Evolutionary conservation across 2,888 invertebrate genomes (phyloP).

Genomic region (Kryphioiulus occultus): DNA sequence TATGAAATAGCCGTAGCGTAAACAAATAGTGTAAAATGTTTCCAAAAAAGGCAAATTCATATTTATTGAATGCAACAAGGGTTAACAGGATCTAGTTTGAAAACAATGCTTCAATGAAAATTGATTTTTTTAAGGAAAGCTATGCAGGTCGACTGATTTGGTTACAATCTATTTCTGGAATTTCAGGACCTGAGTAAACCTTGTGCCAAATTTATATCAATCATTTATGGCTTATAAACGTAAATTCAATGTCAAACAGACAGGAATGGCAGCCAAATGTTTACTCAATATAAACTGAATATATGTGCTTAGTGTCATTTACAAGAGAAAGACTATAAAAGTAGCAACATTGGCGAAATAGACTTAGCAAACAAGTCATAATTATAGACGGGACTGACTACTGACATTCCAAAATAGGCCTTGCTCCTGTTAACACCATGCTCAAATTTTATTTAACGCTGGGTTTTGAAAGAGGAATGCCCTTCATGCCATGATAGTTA

Average conservation of each 20-base stretch:
- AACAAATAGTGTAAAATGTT: background rate
- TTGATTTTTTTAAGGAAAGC: background rate
- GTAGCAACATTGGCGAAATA: background rate
- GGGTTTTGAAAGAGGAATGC: conserved; percentile 26
- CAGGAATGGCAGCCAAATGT: background rate
- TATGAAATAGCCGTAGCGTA: background rate
- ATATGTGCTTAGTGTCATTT: background rate
- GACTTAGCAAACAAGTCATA: background rate
- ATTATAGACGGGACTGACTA: background rate
- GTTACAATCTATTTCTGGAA: background rate
- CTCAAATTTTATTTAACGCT: background rate
- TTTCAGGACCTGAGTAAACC: background rate
- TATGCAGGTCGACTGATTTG: background rate
- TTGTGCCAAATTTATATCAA: conserved; percentile 20
- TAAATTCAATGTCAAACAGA: background rate
- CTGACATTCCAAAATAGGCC: background rate
- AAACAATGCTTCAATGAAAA: conserved; percentile 1
- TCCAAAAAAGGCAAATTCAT: background rate
- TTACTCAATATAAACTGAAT: background rate
- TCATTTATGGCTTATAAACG: background rate
- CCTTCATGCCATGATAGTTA: conserved; percentile 20
- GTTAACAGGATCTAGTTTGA: background rate
- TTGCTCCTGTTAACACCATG: conserved; percentile 15
- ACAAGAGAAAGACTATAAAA: background rate
- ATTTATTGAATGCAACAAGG: background rate